phyloP scores from a whole-genome alignment of 2,113 vertebrate genomes.

The Recurvirostra avosetta region DNA sequence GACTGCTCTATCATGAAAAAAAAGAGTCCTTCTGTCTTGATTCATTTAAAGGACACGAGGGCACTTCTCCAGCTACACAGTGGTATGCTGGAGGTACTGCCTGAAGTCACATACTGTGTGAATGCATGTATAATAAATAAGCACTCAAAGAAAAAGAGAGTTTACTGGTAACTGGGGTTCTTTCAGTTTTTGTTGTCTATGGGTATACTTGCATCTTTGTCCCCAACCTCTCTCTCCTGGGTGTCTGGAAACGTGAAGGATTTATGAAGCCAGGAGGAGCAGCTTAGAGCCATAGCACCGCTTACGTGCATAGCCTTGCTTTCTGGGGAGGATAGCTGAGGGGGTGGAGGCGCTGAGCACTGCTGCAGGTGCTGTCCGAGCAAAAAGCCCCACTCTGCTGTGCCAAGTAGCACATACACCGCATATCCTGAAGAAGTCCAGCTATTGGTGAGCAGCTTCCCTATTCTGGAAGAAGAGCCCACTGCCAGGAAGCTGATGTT shows the following conservation, averaged over 20 bases:
- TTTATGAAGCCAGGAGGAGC: background rate
- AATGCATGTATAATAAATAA: background rate
- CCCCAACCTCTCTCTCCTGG: background rate
- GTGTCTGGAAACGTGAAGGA: background rate
- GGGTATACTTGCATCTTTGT: background rate
- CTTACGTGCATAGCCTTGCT: background rate
- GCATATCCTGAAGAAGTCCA: background rate
- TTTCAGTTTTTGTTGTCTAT: background rate
- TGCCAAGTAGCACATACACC: background rate
- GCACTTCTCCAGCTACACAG: background rate
- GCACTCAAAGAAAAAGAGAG: background rate
- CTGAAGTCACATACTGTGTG: background rate
- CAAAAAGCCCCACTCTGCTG: fast-evolving
- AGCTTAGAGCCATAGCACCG: fast-evolving
- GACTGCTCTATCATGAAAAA: background rate
- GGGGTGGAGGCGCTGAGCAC: background rate
- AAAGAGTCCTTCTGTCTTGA: background rate
- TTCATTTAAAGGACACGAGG: background rate
- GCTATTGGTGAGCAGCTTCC: background rate
- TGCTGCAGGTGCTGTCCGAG: background rate
- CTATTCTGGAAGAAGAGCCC: background rate
- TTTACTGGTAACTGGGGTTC: background rate
- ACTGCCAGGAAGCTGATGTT: background rate
- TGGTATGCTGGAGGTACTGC: background rate
- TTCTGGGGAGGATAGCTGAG: background rate